Conservation (phyloP, 2,888 invertebrate genomes). For the Morpho helenor region DNA sequence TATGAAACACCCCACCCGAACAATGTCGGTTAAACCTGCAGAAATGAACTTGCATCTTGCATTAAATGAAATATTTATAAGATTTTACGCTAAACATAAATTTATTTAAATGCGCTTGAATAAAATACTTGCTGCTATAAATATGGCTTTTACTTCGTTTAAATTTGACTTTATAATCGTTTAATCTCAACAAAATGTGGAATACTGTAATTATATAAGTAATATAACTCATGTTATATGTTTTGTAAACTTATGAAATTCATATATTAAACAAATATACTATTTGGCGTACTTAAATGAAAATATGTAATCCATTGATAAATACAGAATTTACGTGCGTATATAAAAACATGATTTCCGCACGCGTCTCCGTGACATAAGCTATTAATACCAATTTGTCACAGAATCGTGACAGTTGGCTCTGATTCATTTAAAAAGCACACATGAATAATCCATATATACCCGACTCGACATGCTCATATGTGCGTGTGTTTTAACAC, state of each 20-base stretch:
- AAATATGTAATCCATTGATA: too few species aligned
- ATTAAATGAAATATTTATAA: conserved; percentile 29
- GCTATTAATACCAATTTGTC: conserved; percentile 22
- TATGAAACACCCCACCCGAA: background rate
- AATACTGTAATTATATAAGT: too few species aligned
- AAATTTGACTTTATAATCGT: conserved; percentile 21
- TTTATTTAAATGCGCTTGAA: conserved; percentile 25
- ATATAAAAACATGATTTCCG: conserved; percentile 1
- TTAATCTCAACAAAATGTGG: background rate
- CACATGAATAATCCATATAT: conserved; percentile 11
- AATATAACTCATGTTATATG: background rate
- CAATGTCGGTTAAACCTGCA: conserved; percentile 10
- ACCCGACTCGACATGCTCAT: background rate
- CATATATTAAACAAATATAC: too few species aligned
- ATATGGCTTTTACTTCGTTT: conserved; percentile 19
- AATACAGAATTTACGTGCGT: background rate
- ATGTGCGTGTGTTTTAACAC: conserved; percentile 20
- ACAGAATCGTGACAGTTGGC: conserved; percentile 14
- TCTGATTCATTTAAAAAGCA: conserved; percentile 18
- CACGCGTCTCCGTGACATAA: conserved; percentile 3
- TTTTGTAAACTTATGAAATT: too few species aligned
- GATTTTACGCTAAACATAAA: conserved; percentile 25
- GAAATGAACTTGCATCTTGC: conserved; percentile 14
- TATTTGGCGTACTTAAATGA: too few species aligned
- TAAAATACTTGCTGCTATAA: conserved; percentile 17